phyloP scores from a whole-genome alignment of 1,140 invertebrate species.

The Cotesia vestalis region DNA sequence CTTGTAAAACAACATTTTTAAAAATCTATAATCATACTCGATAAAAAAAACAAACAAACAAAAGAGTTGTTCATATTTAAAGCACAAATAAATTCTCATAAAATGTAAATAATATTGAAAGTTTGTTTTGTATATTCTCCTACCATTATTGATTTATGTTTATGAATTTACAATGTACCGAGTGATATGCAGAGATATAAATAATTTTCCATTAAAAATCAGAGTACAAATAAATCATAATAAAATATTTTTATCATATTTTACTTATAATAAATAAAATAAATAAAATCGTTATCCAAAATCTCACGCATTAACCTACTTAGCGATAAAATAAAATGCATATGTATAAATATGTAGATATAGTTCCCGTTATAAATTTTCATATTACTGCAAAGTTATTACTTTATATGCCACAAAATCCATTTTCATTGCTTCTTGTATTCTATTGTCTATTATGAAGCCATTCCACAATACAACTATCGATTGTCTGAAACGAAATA shows the following conservation, averaged over 20 bases:
- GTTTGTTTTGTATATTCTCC: too few relatives aligned
- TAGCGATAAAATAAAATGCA: background rate
- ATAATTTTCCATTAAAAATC: too few relatives aligned
- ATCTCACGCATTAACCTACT: conserved; percentile 39
- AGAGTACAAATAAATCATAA: conserved; percentile 2
- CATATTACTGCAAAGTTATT: conserved; percentile 25
- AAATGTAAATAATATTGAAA: too few relatives aligned
- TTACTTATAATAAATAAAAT: background rate
- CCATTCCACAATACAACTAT: conserved; percentile 3
- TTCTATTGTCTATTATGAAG: conserved; percentile 20
- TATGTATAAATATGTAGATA: background rate
- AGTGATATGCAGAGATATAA: too few relatives aligned
- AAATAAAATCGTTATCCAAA: conserved; percentile 30
- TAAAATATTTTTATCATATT: conserved; percentile 30
- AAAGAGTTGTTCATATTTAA: too few relatives aligned
- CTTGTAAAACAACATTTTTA: too few relatives aligned
- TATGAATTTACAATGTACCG: too few relatives aligned
- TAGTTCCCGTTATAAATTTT: conserved; percentile 12
- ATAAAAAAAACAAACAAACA: too few relatives aligned
- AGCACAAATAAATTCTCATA: too few relatives aligned
- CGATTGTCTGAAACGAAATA: too few relatives aligned
- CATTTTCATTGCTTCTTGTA: conserved; percentile 12
- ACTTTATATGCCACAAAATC: conserved; percentile 14
- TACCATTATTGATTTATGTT: too few relatives aligned
- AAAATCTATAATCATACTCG: too few relatives aligned